Evolutionary conservation across 1,140 invertebrate genomes (phyloP).

Genomic region (Formica exsecta): DNA sequence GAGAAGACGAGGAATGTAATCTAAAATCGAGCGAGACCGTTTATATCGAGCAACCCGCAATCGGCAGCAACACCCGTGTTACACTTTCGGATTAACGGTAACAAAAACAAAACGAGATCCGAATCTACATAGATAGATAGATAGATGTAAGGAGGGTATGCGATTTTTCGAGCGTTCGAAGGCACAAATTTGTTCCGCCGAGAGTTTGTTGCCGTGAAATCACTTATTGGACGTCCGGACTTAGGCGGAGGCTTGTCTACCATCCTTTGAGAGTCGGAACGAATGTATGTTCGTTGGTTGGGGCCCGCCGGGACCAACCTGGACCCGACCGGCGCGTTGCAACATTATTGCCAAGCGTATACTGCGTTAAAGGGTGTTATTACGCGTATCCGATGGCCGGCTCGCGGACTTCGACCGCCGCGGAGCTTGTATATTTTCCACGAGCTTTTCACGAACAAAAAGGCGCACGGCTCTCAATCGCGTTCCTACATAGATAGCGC

Average conservation of each 20-base stretch:
- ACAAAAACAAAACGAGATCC: slow-evolving; percentile 39
- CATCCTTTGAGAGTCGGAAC: slow-evolving; percentile 31
- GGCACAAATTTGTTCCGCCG: slow-evolving; percentile 56
- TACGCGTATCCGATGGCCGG: slow-evolving; percentile 76
- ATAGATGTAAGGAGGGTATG: background rate
- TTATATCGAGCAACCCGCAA: slow-evolving; percentile 38
- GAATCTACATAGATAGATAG: slow-evolving; percentile 5
- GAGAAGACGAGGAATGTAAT: slow-evolving; percentile 13
- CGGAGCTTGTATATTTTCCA: slow-evolving; percentile 63
- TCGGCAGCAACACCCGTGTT: slow-evolving; percentile 52
- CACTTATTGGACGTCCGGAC: slow-evolving; percentile 67
- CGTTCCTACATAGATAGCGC: slow-evolving; percentile 70
- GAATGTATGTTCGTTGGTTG: background rate
- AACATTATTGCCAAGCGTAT: slow-evolving; percentile 66
- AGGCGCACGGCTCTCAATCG: slow-evolving; percentile 55
- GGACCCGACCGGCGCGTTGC: slow-evolving; percentile 54
- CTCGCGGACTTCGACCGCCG: slow-evolving; percentile 41
- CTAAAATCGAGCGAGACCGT: slow-evolving; percentile 53
- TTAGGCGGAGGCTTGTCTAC: background rate
- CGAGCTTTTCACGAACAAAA: slow-evolving; percentile 69
- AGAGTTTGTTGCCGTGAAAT: slow-evolving; percentile 65
- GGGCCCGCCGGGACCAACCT: background rate
- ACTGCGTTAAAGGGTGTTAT: slow-evolving; percentile 80
- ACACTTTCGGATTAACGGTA: slow-evolving; percentile 32
- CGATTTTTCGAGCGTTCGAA: slow-evolving; percentile 17